A percentile compares a stretch with the other conserved stretches of the same genome.
These are phyloP conservation scores for Drosophila koepferae DNA, from an alignment of 2,888 invertebrate genomes.

Conservation along the genomic window DNA sequence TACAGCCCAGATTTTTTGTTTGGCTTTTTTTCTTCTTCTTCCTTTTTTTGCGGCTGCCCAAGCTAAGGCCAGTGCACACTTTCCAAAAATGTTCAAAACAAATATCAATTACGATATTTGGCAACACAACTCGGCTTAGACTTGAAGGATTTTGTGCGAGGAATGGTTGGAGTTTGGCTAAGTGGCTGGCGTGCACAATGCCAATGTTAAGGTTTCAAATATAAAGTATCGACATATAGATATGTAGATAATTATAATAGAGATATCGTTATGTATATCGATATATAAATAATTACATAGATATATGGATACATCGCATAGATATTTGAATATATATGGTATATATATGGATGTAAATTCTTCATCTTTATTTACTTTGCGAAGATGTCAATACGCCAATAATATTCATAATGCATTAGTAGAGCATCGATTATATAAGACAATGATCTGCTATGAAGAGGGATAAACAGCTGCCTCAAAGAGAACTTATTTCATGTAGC, in stretches of 20 bases:
- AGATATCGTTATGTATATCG: neutral
- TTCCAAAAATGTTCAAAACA: neutral
- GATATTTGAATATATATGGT: neutral
- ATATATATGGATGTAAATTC: neutral
- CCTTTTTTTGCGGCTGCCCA: slow-evolving; percentile 13
- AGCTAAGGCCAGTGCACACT: neutral
- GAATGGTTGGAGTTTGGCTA: neutral
- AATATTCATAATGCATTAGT: no score
- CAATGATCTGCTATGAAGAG: no score
- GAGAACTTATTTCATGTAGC: no score
- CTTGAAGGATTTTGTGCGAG: neutral
- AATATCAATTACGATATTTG: slow-evolving; percentile 11
- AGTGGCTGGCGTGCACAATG: neutral
- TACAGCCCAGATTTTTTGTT: neutral
- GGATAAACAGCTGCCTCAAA: no score
- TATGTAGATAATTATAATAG: no score
- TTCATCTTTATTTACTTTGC: no score
- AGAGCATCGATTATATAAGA: no score
- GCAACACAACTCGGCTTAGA: slow-evolving; percentile 1
- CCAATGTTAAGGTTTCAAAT: neutral
- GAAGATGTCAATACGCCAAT: no score
- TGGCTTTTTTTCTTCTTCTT: neutral
- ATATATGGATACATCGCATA: neutral
- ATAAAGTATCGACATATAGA: no score
- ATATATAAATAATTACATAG: neutral